Evolutionary conservation across 2,888 invertebrate species (phyloP), one percentile per base, ranked within the genome.

Genomic region (Stenurella melanura): DNA sequence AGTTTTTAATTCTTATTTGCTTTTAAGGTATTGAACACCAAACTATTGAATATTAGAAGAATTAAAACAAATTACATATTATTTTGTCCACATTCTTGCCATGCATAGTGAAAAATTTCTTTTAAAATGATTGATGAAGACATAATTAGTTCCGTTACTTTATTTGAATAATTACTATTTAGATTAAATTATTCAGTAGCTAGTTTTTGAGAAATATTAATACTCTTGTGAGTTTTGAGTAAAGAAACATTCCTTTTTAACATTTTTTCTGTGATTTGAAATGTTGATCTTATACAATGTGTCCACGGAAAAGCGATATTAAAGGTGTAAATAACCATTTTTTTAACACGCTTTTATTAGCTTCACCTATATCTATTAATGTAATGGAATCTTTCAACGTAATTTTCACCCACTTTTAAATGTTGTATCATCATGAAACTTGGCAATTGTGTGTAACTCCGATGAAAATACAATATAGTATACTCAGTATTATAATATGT

Each of bases 1-100:
- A 34, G 9, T 6, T 0, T 34, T 34, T 34, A 17, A n/a, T 58
- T 58, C 58, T 61, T 30, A 61, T 61, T 61, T 34, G 61, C 30
- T 61, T 61, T 61, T 61, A 10, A 61, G 30, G 61, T 61, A 30
- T 61, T 30, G 10, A 50, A 50, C n/a, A 50, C n/a, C 6, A 50
- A 50, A 11, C 2, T 42, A 0, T 42, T 42, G 11, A 9, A 42
- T 42, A 7, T 15, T 42, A 15, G 42, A 50, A 5, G 50, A 4
- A 17, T 50, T 50, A 50, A n/a, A 50, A n/a, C 50, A 7, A 42
- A 12, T 42, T 12, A 15, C 50, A 50, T n/a, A 50, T 50, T 15
- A 50, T 50, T 42, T 42, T 42, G n/a, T 50, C n/a, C 6, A 17
- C 3, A 50, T 50, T 6, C 12, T 15, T 50, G 50, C 50, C 50